These are phyloP conservation scores for Rhagonycha fulva DNA, from an alignment of 2,888 invertebrate genomes.

Conservation along the genomic window DNA sequence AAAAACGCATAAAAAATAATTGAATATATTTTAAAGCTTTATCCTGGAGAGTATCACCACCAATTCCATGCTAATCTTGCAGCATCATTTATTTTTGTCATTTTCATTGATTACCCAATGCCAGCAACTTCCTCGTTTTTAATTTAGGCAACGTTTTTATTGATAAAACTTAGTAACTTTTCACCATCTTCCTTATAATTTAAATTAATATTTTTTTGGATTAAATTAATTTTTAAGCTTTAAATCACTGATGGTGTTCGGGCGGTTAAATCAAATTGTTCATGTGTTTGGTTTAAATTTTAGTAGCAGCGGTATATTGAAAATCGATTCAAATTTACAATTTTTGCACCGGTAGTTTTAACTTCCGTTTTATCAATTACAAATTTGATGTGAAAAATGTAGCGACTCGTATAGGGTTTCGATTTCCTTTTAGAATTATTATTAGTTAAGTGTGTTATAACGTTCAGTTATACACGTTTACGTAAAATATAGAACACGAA, in stretches of 20 bases:
- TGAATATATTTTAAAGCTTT: neutral
- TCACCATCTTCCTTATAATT: neutral
- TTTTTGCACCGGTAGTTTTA: constrained; percentile 35
- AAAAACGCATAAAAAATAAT: neutral
- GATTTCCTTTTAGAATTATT: constrained; percentile 28
- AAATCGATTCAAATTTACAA: constrained; percentile 23
- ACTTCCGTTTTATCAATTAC: constrained; percentile 46
- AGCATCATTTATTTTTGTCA: neutral
- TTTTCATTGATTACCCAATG: neutral
- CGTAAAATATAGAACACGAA: constrained; percentile 29
- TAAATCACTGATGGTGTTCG: neutral
- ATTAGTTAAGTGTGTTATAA: constrained; percentile 25
- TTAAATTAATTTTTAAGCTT: neutral
- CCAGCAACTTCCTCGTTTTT: neutral
- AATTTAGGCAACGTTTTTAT: neutral
- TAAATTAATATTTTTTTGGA: neutral
- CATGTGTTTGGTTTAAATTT: neutral
- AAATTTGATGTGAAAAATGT: constrained; percentile 44
- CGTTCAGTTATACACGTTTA: constrained; percentile 31
- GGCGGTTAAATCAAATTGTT: neutral
- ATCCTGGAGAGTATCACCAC: neutral
- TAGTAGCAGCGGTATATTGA: neutral
- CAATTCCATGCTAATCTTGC: neutral
- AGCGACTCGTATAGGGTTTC: constrained; percentile 38
- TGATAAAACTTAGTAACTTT: neutral